Evolutionary conservation across 1,140 invertebrate genomes (phyloP), one percentile per base, ranked within the genome.

Genomic region (Drosophila kohkoa): DNA sequence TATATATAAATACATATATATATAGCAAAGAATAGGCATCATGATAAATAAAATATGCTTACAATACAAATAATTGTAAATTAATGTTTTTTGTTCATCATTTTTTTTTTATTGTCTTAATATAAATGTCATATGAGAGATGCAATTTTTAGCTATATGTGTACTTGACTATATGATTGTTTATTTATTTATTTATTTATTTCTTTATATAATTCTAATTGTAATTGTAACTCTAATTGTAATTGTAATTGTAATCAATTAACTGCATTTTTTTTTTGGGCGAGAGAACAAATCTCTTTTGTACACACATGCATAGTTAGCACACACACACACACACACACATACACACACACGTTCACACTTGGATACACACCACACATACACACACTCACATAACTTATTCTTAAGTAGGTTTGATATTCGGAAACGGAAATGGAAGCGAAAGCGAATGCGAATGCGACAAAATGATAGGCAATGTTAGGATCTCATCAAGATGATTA

Each of bases 61-160:
- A 20, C 32, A 54, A 16, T 58, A 46, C 60, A 45, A 5, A 20
- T 52, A 60, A 43, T 13, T 52, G 57, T 69, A 60, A 20, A 51
- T 63, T 15, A 13, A 41, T 48, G 43, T 30, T 10, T 49, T 48
- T 52, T 43, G 28, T 25, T 43, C 8, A 32, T 60, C 45, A 1
- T 32, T 5, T 46, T 38, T 55, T 13, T 55, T 46, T n/a, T 52
- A 51, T 45, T 30, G 32, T 25, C 20, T 25, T 25, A 25, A 7
- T 38, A 35, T 41, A 49, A 16, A 38, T 51, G 16, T 64, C 54
- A 64, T 51, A 65, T 59, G 13, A 75, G 28, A 59, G 62, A 62
- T 73, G 74, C 55, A 72, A 73, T 76, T 76, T 55, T 51, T 63
- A 70, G 55, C 74, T 75, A 58, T 57, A 52, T 75, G 66, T 75